phyloP scores from a whole-genome alignment of 2,888 invertebrate species.

The Drosophila neotestacea region DNA sequence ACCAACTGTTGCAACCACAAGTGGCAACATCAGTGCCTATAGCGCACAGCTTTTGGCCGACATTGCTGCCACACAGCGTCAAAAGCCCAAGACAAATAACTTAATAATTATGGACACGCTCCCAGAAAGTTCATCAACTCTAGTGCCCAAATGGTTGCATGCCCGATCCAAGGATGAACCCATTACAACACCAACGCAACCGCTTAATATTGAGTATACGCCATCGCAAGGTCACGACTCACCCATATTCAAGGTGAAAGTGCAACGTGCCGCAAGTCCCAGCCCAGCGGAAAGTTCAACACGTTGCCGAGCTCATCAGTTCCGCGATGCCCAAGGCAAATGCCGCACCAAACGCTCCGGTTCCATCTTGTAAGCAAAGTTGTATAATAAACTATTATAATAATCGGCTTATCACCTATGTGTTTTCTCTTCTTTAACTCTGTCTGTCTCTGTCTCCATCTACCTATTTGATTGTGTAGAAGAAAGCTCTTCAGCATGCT shows the following conservation, averaged over 20 bases:
- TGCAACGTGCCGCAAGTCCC: constrained; percentile 61
- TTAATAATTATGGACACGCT: constrained; percentile 65
- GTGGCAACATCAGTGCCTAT: constrained; percentile 40
- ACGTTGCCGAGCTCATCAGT: constrained; percentile 75
- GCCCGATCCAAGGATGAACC: constrained; percentile 67
- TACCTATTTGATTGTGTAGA: constrained; percentile 41
- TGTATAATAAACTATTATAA: constrained; percentile 28
- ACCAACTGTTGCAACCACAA: constrained; percentile 9
- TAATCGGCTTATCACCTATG: constrained; percentile 61
- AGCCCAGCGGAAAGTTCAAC: constrained; percentile 24
- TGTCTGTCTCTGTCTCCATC: background rate
- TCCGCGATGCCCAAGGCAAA: constrained; percentile 72
- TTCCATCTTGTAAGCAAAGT: constrained; percentile 77
- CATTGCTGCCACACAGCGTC: constrained; percentile 47
- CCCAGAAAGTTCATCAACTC: constrained; percentile 41
- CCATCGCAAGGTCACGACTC: constrained; percentile 67
- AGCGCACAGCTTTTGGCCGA: constrained; percentile 71
- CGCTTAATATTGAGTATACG: constrained; percentile 58
- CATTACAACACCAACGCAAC: constrained; percentile 34
- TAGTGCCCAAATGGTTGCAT: constrained; percentile 47
- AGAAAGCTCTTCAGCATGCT: constrained; percentile 77
- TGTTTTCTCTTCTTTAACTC: constrained; percentile 13
- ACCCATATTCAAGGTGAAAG: constrained; percentile 76
- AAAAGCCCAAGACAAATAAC: constrained; percentile 56
- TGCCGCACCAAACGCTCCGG: constrained; percentile 73